Evolutionary conservation across 2,113 vertebrate species (phyloP), one percentile per base, ranked within the genome.

Genomic region (Stigmatopora argus): DNA sequence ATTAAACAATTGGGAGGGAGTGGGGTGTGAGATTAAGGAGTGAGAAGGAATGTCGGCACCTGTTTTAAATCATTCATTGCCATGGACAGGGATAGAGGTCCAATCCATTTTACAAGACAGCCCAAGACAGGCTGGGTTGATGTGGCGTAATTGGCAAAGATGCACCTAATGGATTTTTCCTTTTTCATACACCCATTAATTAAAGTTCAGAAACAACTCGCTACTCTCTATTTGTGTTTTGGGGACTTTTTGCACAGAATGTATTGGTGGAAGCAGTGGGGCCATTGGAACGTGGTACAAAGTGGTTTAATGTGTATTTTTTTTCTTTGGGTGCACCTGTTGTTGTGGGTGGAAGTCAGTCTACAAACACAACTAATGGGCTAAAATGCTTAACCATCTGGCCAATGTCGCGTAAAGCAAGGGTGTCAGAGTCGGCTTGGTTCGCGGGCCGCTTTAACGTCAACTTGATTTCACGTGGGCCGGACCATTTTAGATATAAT

Each of bases 1-100:
- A 89, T 88, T 87, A 88, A 89, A 82, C 77, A 65, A 45, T 49
- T 72, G 78, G 75, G 41, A 76, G 73, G 65, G 74, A 66, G 58
- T 63, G 51, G 52, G 26, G 58, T 70, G 35, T 4, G 31, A 58
- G 38, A 41, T 17, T 38, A 19, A 9, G 18, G n/a, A 4, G 34
- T 71, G 52, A 71, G 68, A 51, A 52, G 77, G 69, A 72, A 72
- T 81, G 73, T 81, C 75, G 70, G 75, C 88, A 90, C 85, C 85
- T 88, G 85, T 67, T 73, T 41, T 12, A 18, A 35, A n/a, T 11
- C 11, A 13, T 38, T 60, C 18, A 41, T 6, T 14, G 70, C 4
- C 62, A 49, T 45, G 66, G 64, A 79, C 64, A 78, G 67, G 47
- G 58, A 79, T 81, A 78, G 65, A 69, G 69, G 69, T 51, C 48